Evolutionary conservation across 2,888 invertebrate genomes (phyloP).

Genomic region (Hypsopygia costalis): DNA sequence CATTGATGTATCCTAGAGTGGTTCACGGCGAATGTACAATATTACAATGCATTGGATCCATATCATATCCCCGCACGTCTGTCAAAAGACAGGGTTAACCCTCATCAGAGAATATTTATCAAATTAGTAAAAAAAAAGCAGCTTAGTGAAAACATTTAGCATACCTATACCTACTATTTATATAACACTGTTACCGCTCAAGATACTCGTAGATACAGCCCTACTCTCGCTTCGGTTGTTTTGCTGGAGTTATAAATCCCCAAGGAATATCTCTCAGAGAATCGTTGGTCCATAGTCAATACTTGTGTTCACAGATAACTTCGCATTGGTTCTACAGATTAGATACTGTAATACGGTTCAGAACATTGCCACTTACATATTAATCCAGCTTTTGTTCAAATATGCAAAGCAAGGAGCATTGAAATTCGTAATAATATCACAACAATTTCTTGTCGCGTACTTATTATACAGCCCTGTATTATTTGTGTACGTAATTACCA

Average conservation of each 20-base stretch:
- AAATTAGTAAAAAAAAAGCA: no score
- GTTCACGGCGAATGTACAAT: no score
- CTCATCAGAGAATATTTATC: no score
- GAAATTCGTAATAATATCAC: slow-evolving; percentile 27
- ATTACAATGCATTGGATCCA: no score
- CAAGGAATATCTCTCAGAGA: not conserved
- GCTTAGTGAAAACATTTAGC: no score
- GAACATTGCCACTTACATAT: not conserved
- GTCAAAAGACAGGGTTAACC: no score
- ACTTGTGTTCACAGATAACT: slow-evolving; percentile 3
- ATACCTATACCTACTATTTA: no score
- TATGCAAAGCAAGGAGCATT: slow-evolving; percentile 24
- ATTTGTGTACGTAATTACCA: slow-evolving; percentile 51
- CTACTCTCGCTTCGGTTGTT: slow-evolving; percentile 4
- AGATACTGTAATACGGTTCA: no score
- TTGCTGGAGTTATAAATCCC: slow-evolving; percentile 1
- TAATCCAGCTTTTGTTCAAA: slow-evolving; percentile 23
- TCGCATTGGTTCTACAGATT: slow-evolving; percentile 1
- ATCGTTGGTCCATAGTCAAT: not conserved
- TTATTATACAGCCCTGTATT: slow-evolving; percentile 20
- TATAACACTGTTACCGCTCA: no score
- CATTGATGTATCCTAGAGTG: no score
- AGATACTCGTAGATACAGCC: no score
- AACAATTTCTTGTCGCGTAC: slow-evolving; percentile 32
- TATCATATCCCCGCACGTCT: no score